Base-by-base conservation (phyloP, 2,888 invertebrate genomes). In the Petrophora chlorosata region DNA sequence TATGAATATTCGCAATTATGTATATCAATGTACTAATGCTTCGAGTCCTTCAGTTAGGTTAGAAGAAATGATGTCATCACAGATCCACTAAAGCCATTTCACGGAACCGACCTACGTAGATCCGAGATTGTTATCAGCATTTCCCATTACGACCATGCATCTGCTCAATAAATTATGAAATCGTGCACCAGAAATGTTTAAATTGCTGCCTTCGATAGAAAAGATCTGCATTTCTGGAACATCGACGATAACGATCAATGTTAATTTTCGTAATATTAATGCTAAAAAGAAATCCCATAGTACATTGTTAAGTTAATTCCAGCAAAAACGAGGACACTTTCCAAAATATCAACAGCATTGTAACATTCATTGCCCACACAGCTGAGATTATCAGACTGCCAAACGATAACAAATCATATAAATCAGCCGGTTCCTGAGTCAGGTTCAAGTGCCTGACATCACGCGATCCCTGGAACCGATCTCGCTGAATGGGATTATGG, bases 401-500 rank as follows among this genome's bases (percentile, higher is more conserved):
- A n/a, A n/a, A n/a, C n/a, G n/a, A n/a, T 3, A 45, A 45, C 42
- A 29, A 49, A 41, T 36, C 42, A 23, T 13, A 32, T 35, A 43
- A 52, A 49, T 17, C 43, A 42, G 19, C 12, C 10, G 30, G 15
- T 32, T 23, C 16, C 38, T n/a, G 32, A 32, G 13, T 38, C 36
- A 45, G 32, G 26, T 17, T 15, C 32, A 41, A 41, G 25, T 32
- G 32, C 7, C 12, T 67, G 65, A 67, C 52, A 60, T 66, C 70
- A 69, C 25, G 33, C 17, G 9, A 44, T 69, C 57, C 56, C 62
- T 53, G 57, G 62, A 65, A 66, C 58, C 53, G 54, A 59, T 65
- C 61, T 63, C 55, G 23, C 17, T 5, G 14, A 28, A 10, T 12
- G n/a, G 19, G 33, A 17, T 12, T 15, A 29, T 23, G 16, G 35